Evolutionary conservation across 1,140 invertebrate species (phyloP).

Genomic region (Drosophila nasuta): DNA sequence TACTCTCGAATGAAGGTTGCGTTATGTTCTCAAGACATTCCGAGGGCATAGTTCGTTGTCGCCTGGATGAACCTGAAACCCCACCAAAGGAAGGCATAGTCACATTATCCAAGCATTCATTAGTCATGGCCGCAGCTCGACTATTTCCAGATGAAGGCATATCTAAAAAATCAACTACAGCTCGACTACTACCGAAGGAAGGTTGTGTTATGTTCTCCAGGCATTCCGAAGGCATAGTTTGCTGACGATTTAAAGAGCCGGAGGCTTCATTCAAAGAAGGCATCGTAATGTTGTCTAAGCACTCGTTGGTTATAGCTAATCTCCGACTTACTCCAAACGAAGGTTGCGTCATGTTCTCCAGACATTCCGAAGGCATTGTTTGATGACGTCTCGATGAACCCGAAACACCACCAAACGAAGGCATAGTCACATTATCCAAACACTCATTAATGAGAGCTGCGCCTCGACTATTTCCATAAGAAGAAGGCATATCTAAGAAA

Average conservation of each 20-base stretch:
- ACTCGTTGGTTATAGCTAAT: background rate
- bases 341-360: slow-evolving; percentile 18
- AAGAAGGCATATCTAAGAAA: background rate
- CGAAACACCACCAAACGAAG: slow-evolving; percentile 4
- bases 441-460: background rate
- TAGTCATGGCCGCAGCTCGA: background rate
- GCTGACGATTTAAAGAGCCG: background rate
- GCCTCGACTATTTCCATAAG: background rate
- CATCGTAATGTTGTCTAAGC: slow-evolving; percentile 21
- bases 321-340: background rate
- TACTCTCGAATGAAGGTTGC: slow-evolving; percentile 6
- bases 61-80: background rate
- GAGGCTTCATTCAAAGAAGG: slow-evolving; percentile 22
- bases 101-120: background rate
- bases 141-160: background rate
- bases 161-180: background rate
- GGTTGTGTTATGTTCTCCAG: slow-evolving; percentile 24
- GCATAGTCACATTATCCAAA: slow-evolving; percentile 11
- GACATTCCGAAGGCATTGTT: slow-evolving; percentile 2
- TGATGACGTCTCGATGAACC: slow-evolving; percentile 11
- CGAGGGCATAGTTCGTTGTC: slow-evolving; percentile 8
- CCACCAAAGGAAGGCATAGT: slow-evolving; percentile 18
- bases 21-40: slow-evolving; percentile 16
- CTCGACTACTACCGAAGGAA: slow-evolving; percentile 9
- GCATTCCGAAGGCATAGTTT: slow-evolving; percentile 12